Conservation (phyloP, 2,888 invertebrate genomes). For the Ctenicera cuprea region DNA sequence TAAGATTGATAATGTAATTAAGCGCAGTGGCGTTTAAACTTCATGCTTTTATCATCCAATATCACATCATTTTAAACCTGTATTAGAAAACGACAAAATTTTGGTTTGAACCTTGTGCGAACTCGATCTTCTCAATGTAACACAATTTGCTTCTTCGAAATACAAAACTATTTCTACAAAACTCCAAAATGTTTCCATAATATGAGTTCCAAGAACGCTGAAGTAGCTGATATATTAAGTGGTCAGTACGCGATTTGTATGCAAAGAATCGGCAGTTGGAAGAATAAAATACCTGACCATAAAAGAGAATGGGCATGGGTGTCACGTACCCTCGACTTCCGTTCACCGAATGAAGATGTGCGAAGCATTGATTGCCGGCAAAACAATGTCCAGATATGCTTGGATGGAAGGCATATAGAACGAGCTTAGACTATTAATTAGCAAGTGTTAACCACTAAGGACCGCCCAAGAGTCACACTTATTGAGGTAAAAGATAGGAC, state of each 20-base stretch:
- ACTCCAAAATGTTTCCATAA: conserved; percentile 7
- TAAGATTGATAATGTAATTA: too few species aligned
- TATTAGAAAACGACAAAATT: too few species aligned
- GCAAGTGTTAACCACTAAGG: conserved; percentile 50
- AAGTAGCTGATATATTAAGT: conserved; percentile 26
- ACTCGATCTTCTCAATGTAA: background rate
- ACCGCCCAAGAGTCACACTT: conserved; percentile 42
- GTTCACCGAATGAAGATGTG: conserved; percentile 69
- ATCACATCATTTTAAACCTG: too few species aligned
- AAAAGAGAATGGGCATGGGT: conserved; percentile 65
- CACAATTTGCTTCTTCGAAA: conserved; percentile 11
- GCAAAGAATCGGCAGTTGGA: conserved; percentile 63
- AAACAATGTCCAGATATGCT: conserved; percentile 62
- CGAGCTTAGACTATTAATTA: conserved; percentile 56
- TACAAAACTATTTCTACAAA: background rate
- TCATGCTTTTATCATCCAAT: too few species aligned
- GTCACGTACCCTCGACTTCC: conserved; percentile 70
- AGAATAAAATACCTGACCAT: conserved; percentile 66
- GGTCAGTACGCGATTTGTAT: conserved; percentile 65
- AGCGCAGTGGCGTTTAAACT: too few species aligned
- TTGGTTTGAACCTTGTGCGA: too few species aligned
- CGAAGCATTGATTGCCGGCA: conserved; percentile 68
- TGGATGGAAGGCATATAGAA: conserved; percentile 46
- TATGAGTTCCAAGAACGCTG: conserved; percentile 4
- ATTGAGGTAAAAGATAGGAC: conserved; percentile 22